Base-by-base conservation (phyloP, 1,140 invertebrate genomes). In the Coboldia fuscipes region DNA sequence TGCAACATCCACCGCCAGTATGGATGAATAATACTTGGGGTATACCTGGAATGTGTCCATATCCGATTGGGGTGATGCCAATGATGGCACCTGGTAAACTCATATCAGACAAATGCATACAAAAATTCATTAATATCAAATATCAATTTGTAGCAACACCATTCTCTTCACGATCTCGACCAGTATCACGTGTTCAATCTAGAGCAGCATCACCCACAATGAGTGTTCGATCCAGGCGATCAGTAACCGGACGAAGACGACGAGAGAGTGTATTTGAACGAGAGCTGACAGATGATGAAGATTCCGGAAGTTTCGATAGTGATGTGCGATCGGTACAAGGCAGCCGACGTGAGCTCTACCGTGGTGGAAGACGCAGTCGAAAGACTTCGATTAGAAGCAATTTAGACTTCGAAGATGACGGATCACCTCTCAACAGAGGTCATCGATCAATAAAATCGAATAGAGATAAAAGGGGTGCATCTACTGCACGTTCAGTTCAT, bases 201-300 rank as follows among this genome's bases (percentile, higher is more conserved):
- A 62, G 70, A 36, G 65, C 70, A 1, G 57, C 62, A 0, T 79
- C 75, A 0, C 76, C 76, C 0, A 70, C 75, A 0, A 62, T 69
- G 16, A 78, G 75, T 40, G 47, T 68, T 4, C 65, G 72, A 38
- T 75, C 72, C 0, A 60, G 70, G 17, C 72, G 72, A 41, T 73
- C 71, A 0, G 46, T 60, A 8, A 47, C 56, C 6, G 60, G 58
- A 50, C 54, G 47, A 26, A 49, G 34, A 42, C 47, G 37, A 42
- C 58, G 27, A 42, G 58, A 9, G 45, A 57, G 40, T 57, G 64
- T 35, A 51, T 17, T 56, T 39, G 32, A 64, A 51, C 41, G 63
- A 45, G 29, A 65, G 44, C 37, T 63, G 38, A 38, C 63, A 45
- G 56, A 66, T 34, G 65, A 65, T 12, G 64, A 61, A 14, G 63